Base-by-base conservation (phyloP, 2,888 invertebrate genomes). In the Pachliopta kotzebuea region DNA sequence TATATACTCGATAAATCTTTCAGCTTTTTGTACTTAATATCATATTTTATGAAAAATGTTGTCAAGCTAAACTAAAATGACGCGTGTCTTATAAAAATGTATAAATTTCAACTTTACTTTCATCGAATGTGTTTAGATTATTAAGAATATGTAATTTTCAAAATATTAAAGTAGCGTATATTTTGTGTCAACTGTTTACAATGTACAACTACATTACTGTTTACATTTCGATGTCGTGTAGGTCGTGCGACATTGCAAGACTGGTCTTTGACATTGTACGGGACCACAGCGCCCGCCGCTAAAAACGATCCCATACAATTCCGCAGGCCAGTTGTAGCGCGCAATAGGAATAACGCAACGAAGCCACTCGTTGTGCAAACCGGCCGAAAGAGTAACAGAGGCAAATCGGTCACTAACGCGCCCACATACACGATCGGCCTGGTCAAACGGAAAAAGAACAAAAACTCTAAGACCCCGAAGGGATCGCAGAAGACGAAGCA, bases 181-280 rank as follows among this genome's bases (percentile, higher is more conserved):
- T 11, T 37, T 14, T 14, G 14, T 37, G 37, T 37, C 14, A 37
- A 37, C 37, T 2, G 14, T 37, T 37, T 37, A 37, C 18, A 6
- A 45, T 14, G 8, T 45, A 45, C 45, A 45, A n/a, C n/a, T 45
- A 45, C 45, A 45, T 45, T n/a, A n/a, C n/a, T n/a, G 18, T 45
- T 45, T 55, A 63, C 21, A 37, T 61, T 63, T 61, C 26, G 58
- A 63, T 65, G 29, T 62, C 29, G 56, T 60, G 29, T 93, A 97
- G 97, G 96, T 88, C 95, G 97, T 84, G 97, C 97, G 67, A 95
- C 96, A 70, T 94, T 98, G 76, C 96, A 97, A 92, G 97, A 96
- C 84, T 98, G 98, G 98, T 96, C 97, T 68, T 93, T 98, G 83
- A 95, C 97, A 80, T 94, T 98, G 83, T 97, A 98, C 86, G 98